Conservation (phyloP, 2,888 invertebrate species). For the Gari tellinella region DNA sequence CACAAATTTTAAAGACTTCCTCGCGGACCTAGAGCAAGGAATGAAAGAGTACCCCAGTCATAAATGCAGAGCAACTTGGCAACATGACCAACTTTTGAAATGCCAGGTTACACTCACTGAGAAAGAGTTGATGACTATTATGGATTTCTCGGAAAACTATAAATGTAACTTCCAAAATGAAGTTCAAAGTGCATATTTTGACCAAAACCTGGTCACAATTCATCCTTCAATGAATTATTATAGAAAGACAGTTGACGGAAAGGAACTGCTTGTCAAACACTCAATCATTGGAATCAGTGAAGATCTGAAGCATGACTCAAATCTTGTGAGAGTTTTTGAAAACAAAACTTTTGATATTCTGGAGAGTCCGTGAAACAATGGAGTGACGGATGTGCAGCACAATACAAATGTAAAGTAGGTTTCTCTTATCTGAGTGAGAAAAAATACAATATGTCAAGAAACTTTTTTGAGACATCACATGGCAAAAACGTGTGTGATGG, state of each 20-base stretch:
- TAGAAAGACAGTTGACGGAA: conserved; percentile 5
- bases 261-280: conserved; percentile 10
- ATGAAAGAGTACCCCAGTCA: conserved; percentile 25
- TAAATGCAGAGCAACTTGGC: conserved; percentile 34
- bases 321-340: conserved; percentile 15
- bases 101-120: conserved; percentile 15
- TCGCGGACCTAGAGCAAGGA: conserved; percentile 4
- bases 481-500: conserved; percentile 26
- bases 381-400: conserved; percentile 1
- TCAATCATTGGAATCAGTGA: conserved; percentile 30
- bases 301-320: conserved; percentile 34
- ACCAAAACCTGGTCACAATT: conserved; percentile 28
- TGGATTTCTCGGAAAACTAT: conserved; percentile 44
- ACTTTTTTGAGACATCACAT: conserved; percentile 40
- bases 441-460: too few species aligned
- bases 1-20: conserved; percentile 8
- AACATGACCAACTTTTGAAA: conserved; percentile 19
- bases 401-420: too few species aligned
- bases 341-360: conserved; percentile 7
- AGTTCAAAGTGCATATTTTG: conserved; percentile 32
- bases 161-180: conserved; percentile 31
- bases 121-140: conserved; percentile 14
- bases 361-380: conserved; percentile 3
- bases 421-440: too few species aligned
- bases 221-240: conserved; percentile 40